Evolutionary conservation across 2,888 invertebrate species (phyloP).

Genomic region (Rhopalosiphum nymphaeae): DNA sequence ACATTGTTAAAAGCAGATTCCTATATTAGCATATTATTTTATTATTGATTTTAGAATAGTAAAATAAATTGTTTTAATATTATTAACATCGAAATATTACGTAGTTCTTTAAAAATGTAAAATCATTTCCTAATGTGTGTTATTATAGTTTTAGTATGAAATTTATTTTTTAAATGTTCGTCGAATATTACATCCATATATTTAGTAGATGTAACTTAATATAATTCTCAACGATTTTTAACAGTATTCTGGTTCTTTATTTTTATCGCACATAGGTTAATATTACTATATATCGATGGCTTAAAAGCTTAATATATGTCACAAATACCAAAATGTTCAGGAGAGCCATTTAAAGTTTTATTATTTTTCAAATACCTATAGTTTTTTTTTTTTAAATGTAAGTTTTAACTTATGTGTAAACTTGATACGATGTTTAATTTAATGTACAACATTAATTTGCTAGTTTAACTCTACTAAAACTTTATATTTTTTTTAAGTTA

Average conservation of each 20-base stretch:
- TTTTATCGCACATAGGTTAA: no score
- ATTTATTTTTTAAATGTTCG: not conserved
- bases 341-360: no score
- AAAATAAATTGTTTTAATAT: not conserved
- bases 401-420: no score
- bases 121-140: not conserved
- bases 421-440: no score
- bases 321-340: conserved; percentile 11
- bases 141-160: not conserved
- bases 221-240: not conserved
- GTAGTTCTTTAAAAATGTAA: not conserved
- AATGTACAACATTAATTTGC: no score
- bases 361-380: no score
- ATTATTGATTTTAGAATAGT: not conserved
- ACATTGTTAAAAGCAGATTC: not conserved
- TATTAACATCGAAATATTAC: not conserved
- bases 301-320: not conserved
- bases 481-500: no score
- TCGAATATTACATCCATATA: not conserved
- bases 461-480: no score
- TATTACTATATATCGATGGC: not conserved
- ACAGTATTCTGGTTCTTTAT: no score
- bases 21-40: not conserved
- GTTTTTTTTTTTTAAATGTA: no score
- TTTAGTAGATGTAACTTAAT: not conserved